phyloP scores from a whole-genome alignment of 2,888 invertebrate species.

The Stenodera caucasica region DNA sequence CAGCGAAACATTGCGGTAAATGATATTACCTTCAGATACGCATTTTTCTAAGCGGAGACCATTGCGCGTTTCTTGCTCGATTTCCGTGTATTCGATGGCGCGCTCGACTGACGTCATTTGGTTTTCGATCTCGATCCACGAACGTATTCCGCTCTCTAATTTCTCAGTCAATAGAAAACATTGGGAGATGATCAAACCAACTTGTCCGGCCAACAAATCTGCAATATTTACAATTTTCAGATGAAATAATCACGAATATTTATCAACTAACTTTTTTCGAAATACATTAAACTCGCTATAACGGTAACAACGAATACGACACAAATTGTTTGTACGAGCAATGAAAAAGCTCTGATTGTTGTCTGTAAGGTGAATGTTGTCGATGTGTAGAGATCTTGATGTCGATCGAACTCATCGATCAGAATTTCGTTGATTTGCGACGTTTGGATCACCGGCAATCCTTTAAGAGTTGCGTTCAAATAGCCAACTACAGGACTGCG shows the following conservation, averaged over 20 bases:
- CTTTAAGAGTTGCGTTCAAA: constrained; percentile 71
- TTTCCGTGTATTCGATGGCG: constrained; percentile 57
- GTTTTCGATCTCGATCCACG: constrained; percentile 80
- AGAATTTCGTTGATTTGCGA: constrained; percentile 65
- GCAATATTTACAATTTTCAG: constrained; percentile 16
- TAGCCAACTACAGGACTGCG: constrained; percentile 76
- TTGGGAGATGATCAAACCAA: constrained; percentile 70
- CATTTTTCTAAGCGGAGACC: constrained; percentile 63
- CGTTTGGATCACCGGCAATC: constrained; percentile 72
- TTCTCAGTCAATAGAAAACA: constrained; percentile 73
- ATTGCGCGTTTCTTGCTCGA: constrained; percentile 51
- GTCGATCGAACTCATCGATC: constrained; percentile 62
- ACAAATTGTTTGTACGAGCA: constrained; percentile 38
- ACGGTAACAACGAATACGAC: constrained; percentile 33
- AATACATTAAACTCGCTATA: constrained; percentile 35
- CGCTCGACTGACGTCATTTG: constrained; percentile 91
- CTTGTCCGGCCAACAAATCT: constrained; percentile 40
- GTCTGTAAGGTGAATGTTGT: constrained; percentile 38
- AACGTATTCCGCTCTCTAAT: constrained; percentile 67
- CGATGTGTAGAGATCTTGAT: constrained; percentile 56
- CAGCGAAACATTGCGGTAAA: too few relatives aligned
- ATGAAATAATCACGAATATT: background rate
- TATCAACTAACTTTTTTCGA: constrained; percentile 32
- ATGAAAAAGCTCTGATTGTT: constrained; percentile 36
- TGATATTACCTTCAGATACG: too few relatives aligned